Conservation (phyloP, 2,888 invertebrate genomes). For the Dinocampus coccinellae region DNA sequence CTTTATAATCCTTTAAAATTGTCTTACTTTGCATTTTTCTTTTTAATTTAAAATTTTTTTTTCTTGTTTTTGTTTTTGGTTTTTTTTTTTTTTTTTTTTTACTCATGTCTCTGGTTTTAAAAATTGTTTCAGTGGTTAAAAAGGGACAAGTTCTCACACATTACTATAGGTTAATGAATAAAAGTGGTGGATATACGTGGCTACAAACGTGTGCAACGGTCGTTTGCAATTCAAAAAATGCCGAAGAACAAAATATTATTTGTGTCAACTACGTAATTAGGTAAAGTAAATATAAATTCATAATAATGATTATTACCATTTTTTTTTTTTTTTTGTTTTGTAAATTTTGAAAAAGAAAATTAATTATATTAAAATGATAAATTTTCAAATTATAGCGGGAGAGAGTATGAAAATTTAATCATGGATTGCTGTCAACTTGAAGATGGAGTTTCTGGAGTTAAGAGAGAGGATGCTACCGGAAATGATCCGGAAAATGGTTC, state of each 20-base stretch:
- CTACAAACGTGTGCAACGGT: constrained; percentile 97
- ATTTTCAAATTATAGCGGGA: constrained; percentile 74
- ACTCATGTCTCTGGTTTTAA: no score
- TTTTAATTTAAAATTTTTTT: no score
- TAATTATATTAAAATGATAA: not conserved
- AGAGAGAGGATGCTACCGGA: constrained; percentile 82
- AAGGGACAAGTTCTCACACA: constrained; percentile 97
- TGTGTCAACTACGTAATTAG: constrained; percentile 98
- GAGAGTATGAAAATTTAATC: constrained; percentile 90
- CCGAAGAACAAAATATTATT: constrained; percentile 97
- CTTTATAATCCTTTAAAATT: no score
- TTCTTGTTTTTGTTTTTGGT: constrained; percentile 68
- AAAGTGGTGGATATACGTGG: constrained; percentile 96
- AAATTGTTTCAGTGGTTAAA: constrained; percentile 90
- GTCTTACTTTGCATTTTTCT: no score
- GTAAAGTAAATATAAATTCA: no score
- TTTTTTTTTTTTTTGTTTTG: constrained; percentile 14
- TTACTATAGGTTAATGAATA: constrained; percentile 96
- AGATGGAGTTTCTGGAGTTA: constrained; percentile 84
- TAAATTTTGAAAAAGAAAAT: not conserved
- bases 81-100: no score
- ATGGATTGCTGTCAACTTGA: constrained; percentile 95
- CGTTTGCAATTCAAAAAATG: constrained; percentile 94
- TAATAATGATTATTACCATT: no score
- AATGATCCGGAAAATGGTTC: constrained; percentile 91